Evolutionary conservation across 2,113 vertebrate genomes (phyloP).

Genomic region (Oryctolagus cuniculus): mOryCun1.1 NC_091453.1:25320001-25320500

Average conservation of each 20-base stretch:
- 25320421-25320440: too few species aligned
- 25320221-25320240: not conserved
- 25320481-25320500: too few species aligned
- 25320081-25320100: not conserved
- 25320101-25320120: not conserved
- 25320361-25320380: not conserved
- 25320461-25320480: too few species aligned
- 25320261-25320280: not conserved
- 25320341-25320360: not conserved
- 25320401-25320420: too few species aligned
- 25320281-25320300: not conserved
- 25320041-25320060: too few species aligned
- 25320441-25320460: too few species aligned
- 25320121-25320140: not conserved
- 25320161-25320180: not conserved
- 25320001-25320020: too few species aligned
- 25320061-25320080: not conserved
- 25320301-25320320: not conserved
- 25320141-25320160: not conserved
- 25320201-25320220: not conserved
- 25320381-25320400: not conserved
- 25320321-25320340: not conserved
- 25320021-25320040: too few species aligned
- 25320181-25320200: not conserved
- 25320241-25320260: not conserved